Conservation (phyloP, 2,113 vertebrate genomes). For the Erythrocercus mccallii region DNA sequence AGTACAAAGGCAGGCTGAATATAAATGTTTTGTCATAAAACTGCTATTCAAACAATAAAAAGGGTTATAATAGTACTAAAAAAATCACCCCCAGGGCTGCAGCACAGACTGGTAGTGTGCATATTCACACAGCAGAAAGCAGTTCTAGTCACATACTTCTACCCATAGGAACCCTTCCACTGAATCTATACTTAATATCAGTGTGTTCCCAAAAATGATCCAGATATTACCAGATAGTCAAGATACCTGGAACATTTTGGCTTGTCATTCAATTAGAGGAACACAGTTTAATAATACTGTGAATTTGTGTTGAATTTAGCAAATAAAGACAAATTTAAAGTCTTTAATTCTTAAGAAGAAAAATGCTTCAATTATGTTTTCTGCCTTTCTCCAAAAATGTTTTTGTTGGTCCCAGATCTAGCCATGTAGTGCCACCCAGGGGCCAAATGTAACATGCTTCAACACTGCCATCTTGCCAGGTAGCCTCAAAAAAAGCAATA, state of each 20-base stretch:
- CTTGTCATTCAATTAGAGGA: neutral
- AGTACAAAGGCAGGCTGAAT: constrained; percentile 73
- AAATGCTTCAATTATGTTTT: neutral
- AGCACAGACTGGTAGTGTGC: constrained; percentile 37
- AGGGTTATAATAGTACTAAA: constrained; percentile 73
- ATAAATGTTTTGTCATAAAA: constrained; percentile 81
- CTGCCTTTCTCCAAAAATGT: constrained; percentile 23
- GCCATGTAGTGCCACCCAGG: constrained; percentile 78
- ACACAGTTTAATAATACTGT: neutral
- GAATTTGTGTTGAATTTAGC: neutral
- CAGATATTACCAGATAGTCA: neutral
- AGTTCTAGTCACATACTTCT: constrained; percentile 38
- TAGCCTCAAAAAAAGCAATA: constrained; percentile 44
- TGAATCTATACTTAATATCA: neutral
- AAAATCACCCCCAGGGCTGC: constrained; percentile 67
- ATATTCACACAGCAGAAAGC: constrained; percentile 45
- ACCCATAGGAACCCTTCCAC: constrained; percentile 18
- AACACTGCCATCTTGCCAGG: constrained; percentile 43
- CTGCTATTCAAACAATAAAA: constrained; percentile 78
- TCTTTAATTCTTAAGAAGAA: constrained; percentile 29
- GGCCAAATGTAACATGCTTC: constrained; percentile 61
- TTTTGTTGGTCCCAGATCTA: constrained; percentile 52
- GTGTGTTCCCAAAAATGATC: constrained; percentile 26
- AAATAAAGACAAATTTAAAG: constrained; percentile 29
- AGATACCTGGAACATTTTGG: neutral